phyloP scores from a whole-genome alignment of 1,140 invertebrate genomes.

The Paralvinella palmiformis region DNA sequence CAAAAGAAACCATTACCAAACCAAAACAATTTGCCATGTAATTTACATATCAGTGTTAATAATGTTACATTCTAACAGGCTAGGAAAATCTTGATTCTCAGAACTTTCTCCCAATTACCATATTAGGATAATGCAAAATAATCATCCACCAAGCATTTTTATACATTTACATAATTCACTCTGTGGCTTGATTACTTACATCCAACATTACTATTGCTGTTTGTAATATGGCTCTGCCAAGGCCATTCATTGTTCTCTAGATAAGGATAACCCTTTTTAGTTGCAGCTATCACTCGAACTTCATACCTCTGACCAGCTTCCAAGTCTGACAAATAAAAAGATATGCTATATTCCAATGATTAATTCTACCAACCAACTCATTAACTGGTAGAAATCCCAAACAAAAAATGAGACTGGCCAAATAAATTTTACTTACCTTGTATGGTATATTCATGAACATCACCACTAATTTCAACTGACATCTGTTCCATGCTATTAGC shows the following conservation, averaged over 20 bases:
- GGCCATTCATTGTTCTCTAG: slow-evolving; percentile 51
- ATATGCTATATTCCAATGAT: slow-evolving; percentile 1
- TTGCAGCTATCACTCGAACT: slow-evolving; percentile 56
- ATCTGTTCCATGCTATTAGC: slow-evolving; percentile 51
- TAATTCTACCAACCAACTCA: background rate
- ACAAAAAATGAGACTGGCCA: background rate
- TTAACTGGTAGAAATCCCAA: background rate
- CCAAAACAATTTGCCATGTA: too few species aligned
- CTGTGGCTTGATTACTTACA: too few species aligned
- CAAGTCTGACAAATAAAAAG: slow-evolving; percentile 47
- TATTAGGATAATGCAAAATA: too few species aligned
- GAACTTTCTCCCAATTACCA: too few species aligned
- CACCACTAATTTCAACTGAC: slow-evolving; percentile 41
- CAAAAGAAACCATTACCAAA: too few species aligned
- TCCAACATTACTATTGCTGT: background rate
- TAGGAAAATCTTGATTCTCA: too few species aligned
- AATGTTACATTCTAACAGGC: too few species aligned
- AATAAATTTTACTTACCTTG: slow-evolving; percentile 47
- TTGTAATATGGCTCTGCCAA: slow-evolving; percentile 45
- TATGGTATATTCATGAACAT: slow-evolving; percentile 51
- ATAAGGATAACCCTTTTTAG: slow-evolving; percentile 39
- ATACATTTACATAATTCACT: too few species aligned
- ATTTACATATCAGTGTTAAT: too few species aligned
- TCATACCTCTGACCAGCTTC: slow-evolving; percentile 56
- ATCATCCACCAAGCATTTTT: too few species aligned